phyloP scores from a whole-genome alignment of 2,113 vertebrate species.

The Anarrhichthys ocellatus region DNA sequence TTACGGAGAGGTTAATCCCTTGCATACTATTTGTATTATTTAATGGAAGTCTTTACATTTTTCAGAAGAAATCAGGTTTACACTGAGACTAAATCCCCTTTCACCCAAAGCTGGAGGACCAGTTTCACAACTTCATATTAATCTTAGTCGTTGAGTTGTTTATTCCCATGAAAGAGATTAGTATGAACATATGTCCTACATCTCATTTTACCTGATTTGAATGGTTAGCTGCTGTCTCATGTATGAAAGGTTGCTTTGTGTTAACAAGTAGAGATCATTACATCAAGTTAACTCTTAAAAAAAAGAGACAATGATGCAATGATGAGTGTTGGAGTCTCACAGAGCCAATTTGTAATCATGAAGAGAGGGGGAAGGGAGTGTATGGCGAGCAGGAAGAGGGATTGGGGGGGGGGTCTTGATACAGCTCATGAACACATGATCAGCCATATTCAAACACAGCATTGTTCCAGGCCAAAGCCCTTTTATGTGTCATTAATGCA shows the following conservation, averaged over 20 bases:
- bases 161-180: constrained; percentile 48
- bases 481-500: constrained; percentile 49
- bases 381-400: constrained; percentile 19
- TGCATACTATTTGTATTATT: background rate
- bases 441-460: constrained; percentile 58
- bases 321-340: background rate
- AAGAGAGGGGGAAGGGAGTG: constrained; percentile 37
- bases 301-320: background rate
- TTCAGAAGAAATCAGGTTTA: constrained; percentile 16
- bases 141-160: constrained; percentile 30
- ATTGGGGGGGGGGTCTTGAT: constrained; percentile 22
- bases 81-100: constrained; percentile 12
- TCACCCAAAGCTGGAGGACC: constrained; percentile 19
- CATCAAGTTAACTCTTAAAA: background rate
- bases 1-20: background rate
- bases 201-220: background rate
- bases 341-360: background rate
- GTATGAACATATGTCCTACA: constrained; percentile 30
- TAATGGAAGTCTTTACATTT: background rate
- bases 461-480: constrained; percentile 62
- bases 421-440: constrained; percentile 63
- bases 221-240: constrained; percentile 9
- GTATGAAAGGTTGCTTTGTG: background rate
- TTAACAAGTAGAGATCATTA: background rate
- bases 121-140: constrained; percentile 50